Conservation (phyloP, 2,113 vertebrate genomes). For the Embiotoca jacksoni region DNA sequence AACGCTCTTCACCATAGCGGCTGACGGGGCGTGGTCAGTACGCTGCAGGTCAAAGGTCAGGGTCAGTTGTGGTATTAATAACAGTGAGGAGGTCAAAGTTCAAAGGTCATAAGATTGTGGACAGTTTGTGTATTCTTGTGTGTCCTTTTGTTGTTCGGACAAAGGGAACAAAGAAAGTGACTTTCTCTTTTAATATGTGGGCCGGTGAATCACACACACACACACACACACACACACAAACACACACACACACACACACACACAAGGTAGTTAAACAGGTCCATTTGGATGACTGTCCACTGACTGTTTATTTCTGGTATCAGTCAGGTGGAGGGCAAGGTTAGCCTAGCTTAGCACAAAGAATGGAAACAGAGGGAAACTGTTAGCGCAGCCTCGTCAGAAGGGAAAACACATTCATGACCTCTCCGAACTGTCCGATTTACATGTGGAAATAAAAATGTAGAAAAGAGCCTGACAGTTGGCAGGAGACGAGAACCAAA, state of each 20-base stretch:
- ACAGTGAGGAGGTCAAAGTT: slow-evolving; percentile 7
- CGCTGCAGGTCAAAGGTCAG: background rate
- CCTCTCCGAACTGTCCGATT: no score
- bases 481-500: no score
- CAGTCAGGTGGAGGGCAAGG: background rate
- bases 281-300: background rate
- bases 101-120: slow-evolving; percentile 9
- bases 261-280: background rate
- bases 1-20: background rate
- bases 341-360: background rate
- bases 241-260: background rate
- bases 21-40: background rate
- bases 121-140: background rate
- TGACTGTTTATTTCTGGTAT: background rate
- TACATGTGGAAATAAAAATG: no score
- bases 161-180: slow-evolving; percentile 11
- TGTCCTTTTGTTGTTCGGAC: slow-evolving; percentile 3
- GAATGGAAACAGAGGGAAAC: background rate
- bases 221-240: background rate
- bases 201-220: background rate
- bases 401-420: no score
- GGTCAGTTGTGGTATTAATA: no score
- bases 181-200: slow-evolving; percentile 2
- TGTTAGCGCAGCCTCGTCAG: background rate
- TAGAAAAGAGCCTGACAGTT: no score